Evolutionary conservation across 2,113 vertebrate genomes (phyloP).

Genomic region (Nesoenas mayeri): DNA sequence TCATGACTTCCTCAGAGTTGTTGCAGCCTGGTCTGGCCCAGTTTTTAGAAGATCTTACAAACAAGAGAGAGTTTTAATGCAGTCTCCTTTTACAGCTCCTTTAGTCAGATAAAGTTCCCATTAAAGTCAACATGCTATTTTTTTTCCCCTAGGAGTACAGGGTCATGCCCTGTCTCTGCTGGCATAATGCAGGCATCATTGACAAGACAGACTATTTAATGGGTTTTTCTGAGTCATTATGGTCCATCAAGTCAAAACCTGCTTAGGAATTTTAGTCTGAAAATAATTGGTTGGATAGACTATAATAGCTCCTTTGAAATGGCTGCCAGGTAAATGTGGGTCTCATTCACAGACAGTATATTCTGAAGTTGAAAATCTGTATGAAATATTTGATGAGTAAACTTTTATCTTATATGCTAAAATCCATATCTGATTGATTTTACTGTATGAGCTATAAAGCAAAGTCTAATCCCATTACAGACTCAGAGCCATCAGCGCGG

Average conservation of each 20-base stretch:
- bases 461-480: not conserved
- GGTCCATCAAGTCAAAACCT: conserved; percentile 78
- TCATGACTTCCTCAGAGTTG: conserved; percentile 65
- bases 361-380: conserved; percentile 29
- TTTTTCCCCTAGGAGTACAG: not conserved
- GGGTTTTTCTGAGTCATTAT: conserved; percentile 73
- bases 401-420: conserved; percentile 48
- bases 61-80: conserved; percentile 48
- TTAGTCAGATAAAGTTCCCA: not conserved
- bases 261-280: conserved; percentile 73
- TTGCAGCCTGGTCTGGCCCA: conserved; percentile 29
- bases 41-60: conserved; percentile 59
- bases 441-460: conserved; percentile 28
- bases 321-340: conserved; percentile 60
- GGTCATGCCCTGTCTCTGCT: conserved; percentile 55
- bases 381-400: conserved; percentile 60
- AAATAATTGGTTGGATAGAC: conserved; percentile 72
- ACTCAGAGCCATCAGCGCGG: not conserved
- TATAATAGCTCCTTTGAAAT: conserved; percentile 66
- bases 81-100: not conserved
- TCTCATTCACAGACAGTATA: conserved; percentile 49
- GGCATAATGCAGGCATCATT: conserved; percentile 68
- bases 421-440: conserved; percentile 66
- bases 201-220: conserved; percentile 77
- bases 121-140: conserved; percentile 28